phyloP scores from a whole-genome alignment of 2,797 vertebrate genomes.

The Schizothorax lantsangensis region DNA sequence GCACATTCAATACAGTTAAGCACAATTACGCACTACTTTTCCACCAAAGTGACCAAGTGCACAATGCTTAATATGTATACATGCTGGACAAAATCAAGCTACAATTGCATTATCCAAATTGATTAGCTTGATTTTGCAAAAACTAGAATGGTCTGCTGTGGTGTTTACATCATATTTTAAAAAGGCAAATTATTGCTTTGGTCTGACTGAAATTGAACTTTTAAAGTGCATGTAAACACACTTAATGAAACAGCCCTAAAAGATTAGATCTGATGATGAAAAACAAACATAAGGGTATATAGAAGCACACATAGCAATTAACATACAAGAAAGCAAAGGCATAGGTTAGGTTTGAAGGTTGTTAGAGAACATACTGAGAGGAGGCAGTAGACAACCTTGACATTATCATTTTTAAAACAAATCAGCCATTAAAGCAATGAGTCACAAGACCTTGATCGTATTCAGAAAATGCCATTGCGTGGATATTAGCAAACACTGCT shows the following conservation, averaged over 20 bases:
- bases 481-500: not conserved
- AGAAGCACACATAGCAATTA: not conserved
- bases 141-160: not conserved
- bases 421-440: constrained; percentile 8
- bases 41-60: too few species aligned
- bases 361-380: constrained; percentile 11
- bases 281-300: constrained; percentile 9
- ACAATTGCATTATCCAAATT: not conserved
- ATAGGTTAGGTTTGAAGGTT: constrained; percentile 4
- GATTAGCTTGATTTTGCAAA: not conserved
- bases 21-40: too few species aligned
- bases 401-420: constrained; percentile 7
- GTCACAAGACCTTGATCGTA: constrained; percentile 18
- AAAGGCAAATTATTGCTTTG: not conserved
- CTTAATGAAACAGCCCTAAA: not conserved
- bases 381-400: constrained; percentile 25
- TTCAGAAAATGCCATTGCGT: constrained; percentile 18
- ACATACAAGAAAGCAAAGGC: not conserved
- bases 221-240: not conserved
- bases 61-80: too few species aligned
- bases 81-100: too few species aligned
- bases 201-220: not conserved
- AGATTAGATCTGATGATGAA: not conserved
- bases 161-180: not conserved
- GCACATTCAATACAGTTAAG: too few species aligned